Base-by-base conservation (phyloP, 2,888 invertebrate genomes). In the Syritta pipiens region DNA sequence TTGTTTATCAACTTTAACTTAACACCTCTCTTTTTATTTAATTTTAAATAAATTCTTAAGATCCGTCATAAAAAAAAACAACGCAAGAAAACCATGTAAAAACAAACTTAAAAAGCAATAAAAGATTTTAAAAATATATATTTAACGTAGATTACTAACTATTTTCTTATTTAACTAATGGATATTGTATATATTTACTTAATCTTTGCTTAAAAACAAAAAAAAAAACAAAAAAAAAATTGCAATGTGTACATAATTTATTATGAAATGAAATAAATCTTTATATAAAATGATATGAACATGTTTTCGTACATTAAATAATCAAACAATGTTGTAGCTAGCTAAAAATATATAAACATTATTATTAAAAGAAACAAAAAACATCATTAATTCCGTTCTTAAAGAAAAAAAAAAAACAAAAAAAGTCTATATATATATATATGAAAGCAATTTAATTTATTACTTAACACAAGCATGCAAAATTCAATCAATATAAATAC, bases 401-500 rank as follows among this genome's bases (percentile, higher is more conserved):
- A 51, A 30, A 42, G 17, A 28, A 26, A 6, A 28, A 42, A 48
- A 42, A 12, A 63, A 10, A 24, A 55, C 7, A 1, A 55, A 44
- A 42, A 26, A 14, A 44, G 40, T 49, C 48, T 49, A 37, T 49
- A 40, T 49, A 62, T 10, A 59, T 59, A 12, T 26, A 44, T 20
- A 42, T 28, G n/a, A 51, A 30, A 55, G 10, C 37, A 40, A 62
- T 62, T 53, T 53, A 65, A 67, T 67, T 67, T 67, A 67, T 67
- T 67, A 65, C 53, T 35, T 53, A 57, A 63, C 53, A 57, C 35
- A 40, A 72, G 76, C 77, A 77, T 71, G 77, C 77, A 67, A 77
- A 71, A 77, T 77, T 77, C 77, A 77, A 77, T 77, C 77, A 77
- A 57, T 19, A 65, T 55, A 69, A 44, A 20, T 63, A 63, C 7